phyloP scores from a whole-genome alignment of 2,888 invertebrate species.

The Paralinhomoeus sp. region DNA sequence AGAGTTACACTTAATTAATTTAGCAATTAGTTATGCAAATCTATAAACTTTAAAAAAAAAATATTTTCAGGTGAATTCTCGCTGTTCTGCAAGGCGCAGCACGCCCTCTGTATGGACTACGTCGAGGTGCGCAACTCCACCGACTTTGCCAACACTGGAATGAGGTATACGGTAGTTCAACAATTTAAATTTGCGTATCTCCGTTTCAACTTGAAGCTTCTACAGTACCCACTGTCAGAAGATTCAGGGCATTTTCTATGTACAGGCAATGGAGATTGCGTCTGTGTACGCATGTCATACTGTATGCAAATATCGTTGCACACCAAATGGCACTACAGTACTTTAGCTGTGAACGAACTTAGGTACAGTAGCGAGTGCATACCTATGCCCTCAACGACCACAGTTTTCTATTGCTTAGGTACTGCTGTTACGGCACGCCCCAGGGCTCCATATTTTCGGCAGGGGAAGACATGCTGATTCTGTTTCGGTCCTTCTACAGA shows the following conservation, averaged over 20 bases:
- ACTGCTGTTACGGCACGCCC: conserved; percentile 24
- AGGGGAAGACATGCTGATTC: conserved; percentile 22
- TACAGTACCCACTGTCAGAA: not conserved
- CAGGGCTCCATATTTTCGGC: conserved; percentile 18
- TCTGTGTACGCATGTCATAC: too few species aligned
- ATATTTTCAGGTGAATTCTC: conserved; percentile 24
- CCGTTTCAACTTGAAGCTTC: too few species aligned
- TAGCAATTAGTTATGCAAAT: too few species aligned
- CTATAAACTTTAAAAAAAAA: too few species aligned
- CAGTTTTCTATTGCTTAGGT: conserved; percentile 12
- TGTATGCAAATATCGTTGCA: not conserved
- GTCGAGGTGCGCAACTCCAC: conserved; percentile 24
- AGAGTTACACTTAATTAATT: too few species aligned
- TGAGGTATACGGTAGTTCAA: too few species aligned
- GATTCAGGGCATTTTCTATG: not conserved
- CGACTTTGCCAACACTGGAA: conserved; percentile 26
- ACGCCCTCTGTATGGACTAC: conserved; percentile 26
- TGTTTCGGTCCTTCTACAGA: conserved; percentile 25
- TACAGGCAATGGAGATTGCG: too few species aligned
- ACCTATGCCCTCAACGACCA: too few species aligned
- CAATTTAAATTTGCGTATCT: too few species aligned
- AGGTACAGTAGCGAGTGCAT: too few species aligned
- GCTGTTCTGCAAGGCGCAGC: conserved; percentile 25
- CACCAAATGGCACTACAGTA: not conserved
- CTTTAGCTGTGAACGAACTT: not conserved